phyloP scores from a whole-genome alignment of 2,113 vertebrate species.

The Willisornis vidua region DNA sequence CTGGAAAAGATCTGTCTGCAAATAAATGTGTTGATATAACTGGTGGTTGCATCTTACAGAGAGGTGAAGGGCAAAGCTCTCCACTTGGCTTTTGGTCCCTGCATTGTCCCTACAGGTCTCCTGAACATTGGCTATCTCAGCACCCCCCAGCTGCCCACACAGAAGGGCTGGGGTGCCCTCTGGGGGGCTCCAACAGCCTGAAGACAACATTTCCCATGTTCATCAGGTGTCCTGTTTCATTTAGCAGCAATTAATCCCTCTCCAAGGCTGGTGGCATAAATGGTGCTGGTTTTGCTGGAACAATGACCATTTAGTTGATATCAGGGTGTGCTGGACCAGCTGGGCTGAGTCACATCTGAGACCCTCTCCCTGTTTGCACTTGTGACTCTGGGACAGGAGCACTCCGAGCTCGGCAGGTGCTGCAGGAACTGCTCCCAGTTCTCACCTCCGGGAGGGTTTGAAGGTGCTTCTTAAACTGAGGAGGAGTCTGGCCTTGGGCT shows the following conservation, averaged over 20 bases:
- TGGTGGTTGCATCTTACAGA: too few species aligned
- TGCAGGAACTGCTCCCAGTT: background rate
- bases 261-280: fast-evolving
- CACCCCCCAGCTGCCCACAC: fast-evolving
- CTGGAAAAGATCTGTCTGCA: background rate
- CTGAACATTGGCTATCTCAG: background rate
- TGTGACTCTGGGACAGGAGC: too few species aligned
- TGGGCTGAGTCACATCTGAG: background rate
- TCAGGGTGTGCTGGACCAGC: background rate
- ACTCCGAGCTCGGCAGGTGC: background rate
- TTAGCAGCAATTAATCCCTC: background rate
- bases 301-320: fast-evolving
- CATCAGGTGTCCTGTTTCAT: background rate
- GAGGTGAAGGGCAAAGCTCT: background rate
- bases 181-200: background rate
- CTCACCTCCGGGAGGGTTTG: background rate
- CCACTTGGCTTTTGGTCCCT: background rate
- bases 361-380: fast-evolving
- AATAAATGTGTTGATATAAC: fast-evolving
- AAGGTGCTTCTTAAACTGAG: background rate
- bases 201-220: background rate
- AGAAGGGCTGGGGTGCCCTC: background rate
- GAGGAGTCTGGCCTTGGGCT: background rate
- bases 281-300: background rate
- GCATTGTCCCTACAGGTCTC: fast-evolving